Evolutionary conservation across 2,888 invertebrate genomes (phyloP).

Genomic region (Agrilus biguttatus): DNA sequence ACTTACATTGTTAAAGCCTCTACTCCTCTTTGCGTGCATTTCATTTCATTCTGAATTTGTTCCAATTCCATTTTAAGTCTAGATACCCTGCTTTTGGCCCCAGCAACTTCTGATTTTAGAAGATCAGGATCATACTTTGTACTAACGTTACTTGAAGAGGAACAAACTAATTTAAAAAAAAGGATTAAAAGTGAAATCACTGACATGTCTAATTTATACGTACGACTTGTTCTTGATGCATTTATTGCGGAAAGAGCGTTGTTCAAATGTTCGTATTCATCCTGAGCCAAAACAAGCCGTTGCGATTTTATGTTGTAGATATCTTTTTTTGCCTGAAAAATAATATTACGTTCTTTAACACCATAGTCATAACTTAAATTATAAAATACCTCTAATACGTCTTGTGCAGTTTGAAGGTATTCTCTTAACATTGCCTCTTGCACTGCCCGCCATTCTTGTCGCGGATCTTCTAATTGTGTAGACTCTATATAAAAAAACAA

Average conservation of each 20-base stretch:
- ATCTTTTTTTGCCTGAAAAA: constrained; percentile 83
- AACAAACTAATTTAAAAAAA: constrained; percentile 56
- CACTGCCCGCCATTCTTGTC: constrained; percentile 90
- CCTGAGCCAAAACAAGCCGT: constrained; percentile 81
- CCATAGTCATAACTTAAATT: no score
- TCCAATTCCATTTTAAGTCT: constrained; percentile 78
- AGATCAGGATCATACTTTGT: constrained; percentile 92
- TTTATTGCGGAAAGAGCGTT: constrained; percentile 70
- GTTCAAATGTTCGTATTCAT: constrained; percentile 89
- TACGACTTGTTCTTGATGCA: constrained; percentile 82
- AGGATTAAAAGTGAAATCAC: constrained; percentile 8
- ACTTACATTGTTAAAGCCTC: constrained; percentile 81
- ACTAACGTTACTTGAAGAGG: constrained; percentile 73
- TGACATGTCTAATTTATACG: constrained; percentile 33
- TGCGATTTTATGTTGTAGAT: constrained; percentile 93
- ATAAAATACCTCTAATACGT: constrained; percentile 67
- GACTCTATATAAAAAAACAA: constrained; percentile 55
- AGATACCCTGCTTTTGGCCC: constrained; percentile 79
- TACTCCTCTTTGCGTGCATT: constrained; percentile 81
- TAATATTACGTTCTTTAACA: background rate
- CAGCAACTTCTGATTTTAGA: constrained; percentile 78
- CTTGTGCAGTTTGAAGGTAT: constrained; percentile 89
- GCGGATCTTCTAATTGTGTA: constrained; percentile 92
- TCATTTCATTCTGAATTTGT: constrained; percentile 83
- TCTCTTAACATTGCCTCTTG: constrained; percentile 96